phyloP scores from a whole-genome alignment of 2,888 invertebrate species.

The Pseudoips prasinana region DNA sequence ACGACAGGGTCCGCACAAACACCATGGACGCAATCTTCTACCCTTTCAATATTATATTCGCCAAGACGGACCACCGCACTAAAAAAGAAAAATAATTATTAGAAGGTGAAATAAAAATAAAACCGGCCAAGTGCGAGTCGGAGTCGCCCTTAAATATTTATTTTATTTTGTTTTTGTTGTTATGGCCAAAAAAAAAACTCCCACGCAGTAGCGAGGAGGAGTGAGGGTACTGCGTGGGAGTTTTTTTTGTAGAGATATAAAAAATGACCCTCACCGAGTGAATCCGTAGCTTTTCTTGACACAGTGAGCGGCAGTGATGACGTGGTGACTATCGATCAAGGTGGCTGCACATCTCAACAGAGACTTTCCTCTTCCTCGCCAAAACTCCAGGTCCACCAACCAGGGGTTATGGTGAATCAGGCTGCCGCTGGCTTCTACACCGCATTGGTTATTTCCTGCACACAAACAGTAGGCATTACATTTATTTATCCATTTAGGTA shows the following conservation, averaged over 20 bases:
- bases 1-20: slow-evolving; percentile 33
- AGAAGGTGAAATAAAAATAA: no score
- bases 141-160: no score
- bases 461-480: no score
- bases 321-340: slow-evolving; percentile 40
- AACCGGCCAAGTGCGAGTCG: no score
- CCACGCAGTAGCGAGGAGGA: no score
- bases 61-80: slow-evolving; percentile 50
- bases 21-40: slow-evolving; percentile 41
- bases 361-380: slow-evolving; percentile 24
- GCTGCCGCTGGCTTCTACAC: slow-evolving; percentile 45
- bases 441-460: slow-evolving; percentile 38
- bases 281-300: slow-evolving; percentile 32
- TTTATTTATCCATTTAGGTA: no score
- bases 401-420: slow-evolving; percentile 54
- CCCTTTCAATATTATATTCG: slow-evolving; percentile 47
- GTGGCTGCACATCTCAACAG: slow-evolving; percentile 47
- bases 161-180: no score
- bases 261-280: slow-evolving; percentile 33
- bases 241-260: no score
- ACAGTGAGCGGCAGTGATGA: slow-evolving; percentile 57
- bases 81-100: slow-evolving; percentile 8
- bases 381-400: slow-evolving; percentile 49
- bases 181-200: no score
- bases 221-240: no score